Base-by-base conservation (phyloP, 92 coral and sea anemone species). In the Heliopora coerulea region DNA sequence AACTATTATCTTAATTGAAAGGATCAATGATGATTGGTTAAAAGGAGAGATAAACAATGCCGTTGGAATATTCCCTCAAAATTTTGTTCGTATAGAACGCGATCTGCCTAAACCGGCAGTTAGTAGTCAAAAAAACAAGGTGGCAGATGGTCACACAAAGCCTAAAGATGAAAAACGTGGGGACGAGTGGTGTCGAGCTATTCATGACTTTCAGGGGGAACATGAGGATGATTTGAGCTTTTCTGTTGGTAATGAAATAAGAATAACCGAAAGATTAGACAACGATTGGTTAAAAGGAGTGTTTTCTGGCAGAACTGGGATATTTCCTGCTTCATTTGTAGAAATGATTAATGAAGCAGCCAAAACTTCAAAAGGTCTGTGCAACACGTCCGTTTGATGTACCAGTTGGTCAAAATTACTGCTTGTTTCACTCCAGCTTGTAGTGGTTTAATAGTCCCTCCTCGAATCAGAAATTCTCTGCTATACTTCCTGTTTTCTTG, bases 1-100 rank as follows among this genome's bases (percentile, higher is more conserved):
- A 72, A 73, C 80, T 31, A 86, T 93, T 49, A 48, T 79, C 21
- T 78, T 93, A 28, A 82, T 93, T 7, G 80, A 78, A 54, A 85
- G 86, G 17, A 69, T 93, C 35, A 85, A 86, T 42, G 86, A 78
- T 0, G 96, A 89, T 21, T 93, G 98, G 98, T 35, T 93, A 69
- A 83, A 79, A 54, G 98, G 98, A 0, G 85, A 87, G 60, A 27
- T 81, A 13, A 62, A 89, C 65, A 42, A 59, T 48, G 59, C 63
- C 1, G 83, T 89, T 19, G 98, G 98, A 26, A 84, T 88, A 74
- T 93, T 93, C 62, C 98, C 98, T 21, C 78, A 78, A 10, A 83
- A 91, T 17, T 93, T 93, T 83, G 91, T 93, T 10, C 86, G 89
- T 66, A 75, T 89, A 31, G 49, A 89, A 58, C 83, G 75, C n/a